Evolutionary conservation across 2,797 vertebrate species (phyloP).

Genomic region (Muraenolepis orangiensis): DNA sequence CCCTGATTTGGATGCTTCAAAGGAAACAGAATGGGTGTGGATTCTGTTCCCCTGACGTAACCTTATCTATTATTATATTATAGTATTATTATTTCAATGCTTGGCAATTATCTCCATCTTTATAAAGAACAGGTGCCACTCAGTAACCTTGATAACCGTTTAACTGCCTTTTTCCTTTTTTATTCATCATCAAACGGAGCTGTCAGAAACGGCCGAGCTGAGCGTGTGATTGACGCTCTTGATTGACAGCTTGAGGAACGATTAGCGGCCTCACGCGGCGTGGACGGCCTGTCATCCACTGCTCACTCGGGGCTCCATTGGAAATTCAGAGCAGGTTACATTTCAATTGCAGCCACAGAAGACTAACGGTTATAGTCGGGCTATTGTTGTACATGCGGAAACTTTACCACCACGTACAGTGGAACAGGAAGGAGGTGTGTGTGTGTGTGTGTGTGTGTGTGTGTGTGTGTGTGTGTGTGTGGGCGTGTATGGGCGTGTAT

Average conservation of each 20-base stretch:
- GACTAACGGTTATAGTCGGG: neutral
- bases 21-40: too few relatives aligned
- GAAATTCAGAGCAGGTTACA: neutral
- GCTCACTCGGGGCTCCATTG: too few relatives aligned
- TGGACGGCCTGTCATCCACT: too few relatives aligned
- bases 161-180: conserved; percentile 22
- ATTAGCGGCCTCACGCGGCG: too few relatives aligned
- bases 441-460: conserved; percentile 20
- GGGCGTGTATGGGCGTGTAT: too few relatives aligned
- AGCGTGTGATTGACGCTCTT: conserved; percentile 50
- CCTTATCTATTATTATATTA: too few relatives aligned
- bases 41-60: too few relatives aligned
- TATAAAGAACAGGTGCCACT: conserved; percentile 70
- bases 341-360: neutral
- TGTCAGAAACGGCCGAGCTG: conserved; percentile 38
- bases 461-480: conserved; percentile 19
- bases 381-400: conserved; percentile 74
- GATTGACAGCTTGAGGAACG: conserved; percentile 53
- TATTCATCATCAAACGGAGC: conserved; percentile 40
- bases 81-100: conserved; percentile 11
- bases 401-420: conserved; percentile 74
- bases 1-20: neutral
- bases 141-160: conserved; percentile 67
- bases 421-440: conserved; percentile 84
- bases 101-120: conserved; percentile 38